Evolutionary conservation across 2,113 vertebrate genomes (phyloP).

Genomic region (Herpetotheres cachinnans): DNA sequence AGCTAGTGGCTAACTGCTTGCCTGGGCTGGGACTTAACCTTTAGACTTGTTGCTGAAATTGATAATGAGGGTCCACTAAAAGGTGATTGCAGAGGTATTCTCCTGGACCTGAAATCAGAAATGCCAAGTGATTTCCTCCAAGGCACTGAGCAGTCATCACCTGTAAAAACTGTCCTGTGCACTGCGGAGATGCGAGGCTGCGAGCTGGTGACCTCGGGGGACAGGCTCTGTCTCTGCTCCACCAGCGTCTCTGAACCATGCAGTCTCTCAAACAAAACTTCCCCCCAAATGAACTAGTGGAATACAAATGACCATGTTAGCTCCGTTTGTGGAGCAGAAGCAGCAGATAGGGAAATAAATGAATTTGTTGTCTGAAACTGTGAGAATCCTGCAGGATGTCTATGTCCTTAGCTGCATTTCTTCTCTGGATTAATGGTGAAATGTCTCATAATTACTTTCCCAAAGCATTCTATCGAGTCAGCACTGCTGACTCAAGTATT

Average conservation of each 20-base stretch:
- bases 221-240: neutral
- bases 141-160: neutral
- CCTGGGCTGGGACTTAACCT: neutral
- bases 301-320: neutral
- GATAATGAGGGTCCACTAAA: neutral
- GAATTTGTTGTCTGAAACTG: slow-evolving; percentile 8
- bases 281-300: neutral
- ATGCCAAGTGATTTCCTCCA: neutral
- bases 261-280: neutral
- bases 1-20: neutral
- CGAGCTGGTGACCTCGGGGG: neutral
- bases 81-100: neutral
- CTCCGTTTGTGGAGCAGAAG: slow-evolving; percentile 28
- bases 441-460: neutral
- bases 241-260: neutral
- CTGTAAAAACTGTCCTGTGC: neutral
- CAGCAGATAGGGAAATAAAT: slow-evolving; percentile 66
- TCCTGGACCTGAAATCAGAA: neutral
- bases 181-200: neutral
- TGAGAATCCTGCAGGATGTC: neutral
- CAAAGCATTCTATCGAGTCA: neutral
- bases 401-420: neutral
- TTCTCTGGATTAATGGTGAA: neutral
- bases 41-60: neutral
- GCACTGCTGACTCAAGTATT: neutral